Base-by-base conservation (phyloP, 2,888 invertebrate species). In the Eupithecia vulgata region DNA sequence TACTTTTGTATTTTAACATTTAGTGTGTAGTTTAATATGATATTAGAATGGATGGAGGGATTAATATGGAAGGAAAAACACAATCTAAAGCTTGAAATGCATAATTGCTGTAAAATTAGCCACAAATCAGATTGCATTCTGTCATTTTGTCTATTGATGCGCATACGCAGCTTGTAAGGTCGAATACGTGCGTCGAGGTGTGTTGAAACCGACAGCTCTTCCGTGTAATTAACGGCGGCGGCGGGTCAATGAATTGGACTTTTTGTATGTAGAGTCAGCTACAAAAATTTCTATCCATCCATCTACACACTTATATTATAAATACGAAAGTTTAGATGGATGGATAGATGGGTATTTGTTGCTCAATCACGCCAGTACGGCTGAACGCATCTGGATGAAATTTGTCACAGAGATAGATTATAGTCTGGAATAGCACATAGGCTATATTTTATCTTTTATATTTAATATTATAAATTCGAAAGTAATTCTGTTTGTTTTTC, bases 81-180 rank as follows among this genome's bases (percentile, higher is more conserved):
- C 34, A 34, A 17, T 59, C 7, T 5, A 34, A 61, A 17, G 17
- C 8, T 34, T 61, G 3, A 34, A 61, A 61, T 25, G 57, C 5
- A 57, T 21, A 35, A 64, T 64, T 37, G 37, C 57, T 13, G 70
- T 70, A 74, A 76, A 76, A 78, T 76, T 76, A 74, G 62, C 13
- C 70, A 59, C 65, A 74, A 62, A 65, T 57, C 52, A 57, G 72
- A 67, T 72, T 69, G 75, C 59, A 73, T 73, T 76, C 68, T 79
- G 78, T 76, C 78, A 76, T 76, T 74, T 73, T 57, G 70, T 69
- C 68, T 68, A 71, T 71, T 74, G 74, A 75, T 65, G 75, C 68
- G 66, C 71, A 67, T 66, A 71, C 73, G 73, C 75, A 76, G 40
- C 61, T 4, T 13, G 64, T 73, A 64, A 37, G 70, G 73, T 73